These are phyloP conservation scores for Drosophila subpulchrella DNA, from an alignment of 1,140 invertebrate species.

Conservation along the genomic window DNA sequence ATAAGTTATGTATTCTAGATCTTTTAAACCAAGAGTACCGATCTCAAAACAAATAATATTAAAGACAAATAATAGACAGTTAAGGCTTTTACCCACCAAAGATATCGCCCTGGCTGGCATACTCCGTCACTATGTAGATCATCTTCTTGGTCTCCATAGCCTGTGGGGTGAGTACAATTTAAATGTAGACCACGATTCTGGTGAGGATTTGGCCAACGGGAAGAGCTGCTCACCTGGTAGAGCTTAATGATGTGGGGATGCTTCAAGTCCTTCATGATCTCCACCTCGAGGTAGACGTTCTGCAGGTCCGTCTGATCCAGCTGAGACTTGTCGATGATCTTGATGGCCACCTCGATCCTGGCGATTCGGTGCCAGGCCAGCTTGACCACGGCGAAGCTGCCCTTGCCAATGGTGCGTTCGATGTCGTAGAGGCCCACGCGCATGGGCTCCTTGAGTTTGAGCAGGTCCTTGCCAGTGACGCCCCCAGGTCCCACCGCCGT, in stretches of 20 bases:
- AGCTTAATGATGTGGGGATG: conserved; percentile 99
- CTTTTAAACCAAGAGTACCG: too few relatives aligned
- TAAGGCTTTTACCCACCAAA: conserved; percentile 89
- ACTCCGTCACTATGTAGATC: conserved; percentile 98
- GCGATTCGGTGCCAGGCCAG: conserved; percentile 98
- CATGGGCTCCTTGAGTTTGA: conserved; percentile 87
- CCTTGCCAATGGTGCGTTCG: conserved; percentile 98
- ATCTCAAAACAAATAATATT: not conserved
- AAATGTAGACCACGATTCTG: too few relatives aligned
- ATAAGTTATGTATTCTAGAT: too few relatives aligned
- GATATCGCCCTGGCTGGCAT: conserved; percentile 97
- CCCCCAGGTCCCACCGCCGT: conserved; percentile 18
- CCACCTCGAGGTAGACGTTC: conserved; percentile 99
- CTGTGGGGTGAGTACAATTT: conserved; percentile 83
- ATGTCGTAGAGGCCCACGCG: conserved; percentile 98
- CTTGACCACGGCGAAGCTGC: conserved; percentile 99
- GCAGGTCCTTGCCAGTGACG: conserved; percentile 56
- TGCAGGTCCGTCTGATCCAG: conserved; percentile 97
- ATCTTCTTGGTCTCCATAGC: conserved; percentile 98
- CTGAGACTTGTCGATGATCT: conserved; percentile 98
- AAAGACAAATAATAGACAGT: not conserved
- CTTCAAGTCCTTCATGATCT: conserved; percentile 98
- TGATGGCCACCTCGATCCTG: conserved; percentile 99
- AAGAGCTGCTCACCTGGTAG: conserved; percentile 91
- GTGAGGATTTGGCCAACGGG: not conserved